A percentile compares a stretch with the other conserved stretches of the same genome.
Conservation (phyloP, 2,113 vertebrate species). For the Melanerpes aurifrons region DNA sequence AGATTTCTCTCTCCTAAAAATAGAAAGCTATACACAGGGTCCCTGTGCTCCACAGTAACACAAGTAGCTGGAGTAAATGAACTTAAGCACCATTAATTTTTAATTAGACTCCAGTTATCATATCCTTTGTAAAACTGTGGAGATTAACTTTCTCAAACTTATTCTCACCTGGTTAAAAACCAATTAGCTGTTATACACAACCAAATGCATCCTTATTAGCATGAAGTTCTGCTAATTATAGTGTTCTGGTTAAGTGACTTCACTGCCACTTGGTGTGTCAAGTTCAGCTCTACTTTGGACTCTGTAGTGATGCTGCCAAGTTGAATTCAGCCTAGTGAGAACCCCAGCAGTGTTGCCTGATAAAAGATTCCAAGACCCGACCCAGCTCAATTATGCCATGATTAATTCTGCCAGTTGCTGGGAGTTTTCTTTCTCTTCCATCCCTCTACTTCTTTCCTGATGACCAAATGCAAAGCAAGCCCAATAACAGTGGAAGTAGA, state of each 20-base stretch:
- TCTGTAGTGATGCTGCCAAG: background rate
- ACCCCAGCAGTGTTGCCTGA: background rate
- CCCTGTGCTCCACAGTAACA: background rate
- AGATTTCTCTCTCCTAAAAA: conserved; percentile 22
- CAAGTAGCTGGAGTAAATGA: conserved; percentile 28
- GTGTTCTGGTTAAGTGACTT: conserved; percentile 22
- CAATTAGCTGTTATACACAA: conserved; percentile 32
- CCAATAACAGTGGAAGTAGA: background rate
- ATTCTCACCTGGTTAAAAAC: conserved; percentile 53
- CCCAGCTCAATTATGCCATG: background rate
- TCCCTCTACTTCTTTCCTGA: background rate
- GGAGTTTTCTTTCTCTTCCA: background rate
- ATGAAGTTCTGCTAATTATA: conserved; percentile 32
- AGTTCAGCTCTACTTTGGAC: background rate
- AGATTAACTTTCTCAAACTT: conserved; percentile 29
- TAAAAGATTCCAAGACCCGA: background rate
- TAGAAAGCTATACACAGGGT: background rate
- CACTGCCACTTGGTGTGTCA: background rate
- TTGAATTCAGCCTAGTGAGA: background rate
- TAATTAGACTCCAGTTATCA: conserved; percentile 16
- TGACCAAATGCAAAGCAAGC: background rate
- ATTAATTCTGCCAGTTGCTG: background rate
- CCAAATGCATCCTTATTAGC: conserved; percentile 10
- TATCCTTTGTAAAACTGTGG: conserved; percentile 24
- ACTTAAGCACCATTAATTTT: background rate